Base-by-base conservation (phyloP, 2,797 vertebrate genomes). In the Taeniopygia guttata region DNA sequence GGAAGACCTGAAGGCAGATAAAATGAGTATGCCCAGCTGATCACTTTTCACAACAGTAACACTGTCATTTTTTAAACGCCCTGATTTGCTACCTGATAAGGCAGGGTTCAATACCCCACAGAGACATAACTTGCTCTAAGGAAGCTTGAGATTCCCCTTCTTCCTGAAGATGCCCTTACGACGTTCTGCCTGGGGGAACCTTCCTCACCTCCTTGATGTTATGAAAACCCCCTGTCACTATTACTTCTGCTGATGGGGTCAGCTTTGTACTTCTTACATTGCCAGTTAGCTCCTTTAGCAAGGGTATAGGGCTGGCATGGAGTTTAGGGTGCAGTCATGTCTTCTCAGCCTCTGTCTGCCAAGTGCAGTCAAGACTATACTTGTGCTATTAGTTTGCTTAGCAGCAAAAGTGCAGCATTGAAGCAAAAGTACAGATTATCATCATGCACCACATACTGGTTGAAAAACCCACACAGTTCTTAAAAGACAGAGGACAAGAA, bases 1-100 rank as follows among this genome's bases (percentile, higher is more conserved):
- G 90, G 87, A 85, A 30, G 70, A 87, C 69, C 83, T 72, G 60
- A 78, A 84, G 73, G 78, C 84, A 96, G 75, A 89, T 68, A 82
- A 87, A 73, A 67, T 72, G 74, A 89, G 48, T 84, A 59, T 85
- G 83, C 51, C 84, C 60, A 78, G 76, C 32, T 81, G 80, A 84
- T 93, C 52, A 12, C 67, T 82, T 89, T 84, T 72, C 68, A 81
- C 34, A 83, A 55, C 0, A 1, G 72, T 68, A 93, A 76, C 21
- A 0, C 5, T 84, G 80, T 75, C 78, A 60, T 52, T 81, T 87
- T 87, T 84, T 60, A 54, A 82, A 83, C 10, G 10, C 25, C 15
- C 7, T 63, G 59, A 56, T 79, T 95, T 60, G 46, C 79, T 91
- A 48, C 58, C 84, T 89, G 58, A 13, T 34, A 38, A 83, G 46